These are phyloP conservation scores for Stegastes partitus DNA, from an alignment of 2,113 vertebrate genomes.

Conservation along the genomic window DNA sequence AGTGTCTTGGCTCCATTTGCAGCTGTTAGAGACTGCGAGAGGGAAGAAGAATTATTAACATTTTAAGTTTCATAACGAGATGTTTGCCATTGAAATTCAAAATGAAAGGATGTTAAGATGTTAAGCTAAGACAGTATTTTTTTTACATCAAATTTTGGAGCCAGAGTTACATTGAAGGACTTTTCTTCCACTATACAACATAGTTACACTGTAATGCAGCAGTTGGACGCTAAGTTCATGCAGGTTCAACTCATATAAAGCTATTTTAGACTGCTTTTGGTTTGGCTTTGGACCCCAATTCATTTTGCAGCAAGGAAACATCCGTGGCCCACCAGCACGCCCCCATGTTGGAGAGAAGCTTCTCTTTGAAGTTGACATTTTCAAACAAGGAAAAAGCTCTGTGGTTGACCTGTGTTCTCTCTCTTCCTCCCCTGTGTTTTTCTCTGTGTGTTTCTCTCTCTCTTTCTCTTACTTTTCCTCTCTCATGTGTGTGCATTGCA, in stretches of 20 bases:
- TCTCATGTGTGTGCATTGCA: slow-evolving; percentile 20
- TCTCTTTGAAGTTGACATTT: slow-evolving; percentile 75
- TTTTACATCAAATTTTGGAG: slow-evolving; percentile 17
- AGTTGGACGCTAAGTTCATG: slow-evolving; percentile 38
- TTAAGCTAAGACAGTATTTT: slow-evolving; percentile 23
- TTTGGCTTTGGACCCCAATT: slow-evolving; percentile 61
- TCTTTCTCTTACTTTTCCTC: slow-evolving; percentile 29
- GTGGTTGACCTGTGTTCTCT: slow-evolving; percentile 70
- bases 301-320: slow-evolving; percentile 56
- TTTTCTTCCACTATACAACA: slow-evolving; percentile 16
- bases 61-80: background rate
- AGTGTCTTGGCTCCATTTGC: slow-evolving; percentile 29
- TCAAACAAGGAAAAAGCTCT: slow-evolving; percentile 73
- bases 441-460: slow-evolving; percentile 20
- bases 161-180: background rate
- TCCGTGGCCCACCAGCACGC: slow-evolving; percentile 44
- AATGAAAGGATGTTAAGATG: slow-evolving; percentile 20
- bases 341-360: slow-evolving; percentile 41
- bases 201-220: slow-evolving; percentile 17
- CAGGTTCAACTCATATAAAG: slow-evolving; percentile 30
- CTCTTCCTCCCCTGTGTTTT: slow-evolving; percentile 37
- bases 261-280: slow-evolving; percentile 51
- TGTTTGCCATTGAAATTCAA: slow-evolving; percentile 3
- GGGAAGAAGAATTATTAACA: background rate
- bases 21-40: slow-evolving; percentile 25